A percentile compares a stretch with the other conserved stretches of the same genome.
Conservation (phyloP, 2,888 invertebrate genomes). For the Cephus sareptanus region DNA sequence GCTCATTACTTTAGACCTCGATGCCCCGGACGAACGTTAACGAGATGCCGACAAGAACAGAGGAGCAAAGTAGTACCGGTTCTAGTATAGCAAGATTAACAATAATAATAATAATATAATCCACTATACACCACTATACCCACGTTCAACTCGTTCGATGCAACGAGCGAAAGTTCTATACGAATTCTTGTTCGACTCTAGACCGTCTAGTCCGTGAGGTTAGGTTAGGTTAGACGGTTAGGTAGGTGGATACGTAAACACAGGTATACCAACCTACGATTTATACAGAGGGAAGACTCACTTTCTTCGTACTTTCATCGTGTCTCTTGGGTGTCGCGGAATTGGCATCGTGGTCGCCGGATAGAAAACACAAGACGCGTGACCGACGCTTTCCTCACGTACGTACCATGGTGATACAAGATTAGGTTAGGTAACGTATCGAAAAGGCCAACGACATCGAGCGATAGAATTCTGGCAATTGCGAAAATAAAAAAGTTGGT, state of each 20-base stretch:
- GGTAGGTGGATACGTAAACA: background rate
- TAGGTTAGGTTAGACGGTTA: background rate
- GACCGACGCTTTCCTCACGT: background rate
- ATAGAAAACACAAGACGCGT: background rate
- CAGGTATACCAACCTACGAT: background rate
- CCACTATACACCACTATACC: background rate
- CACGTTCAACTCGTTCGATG: background rate
- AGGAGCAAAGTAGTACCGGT: background rate
- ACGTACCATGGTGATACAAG: background rate
- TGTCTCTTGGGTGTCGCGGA: background rate
- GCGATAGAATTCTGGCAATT: background rate
- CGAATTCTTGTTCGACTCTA: background rate
- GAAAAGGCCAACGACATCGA: background rate
- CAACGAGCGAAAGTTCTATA: background rate
- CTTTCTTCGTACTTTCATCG: conserved; percentile 19
- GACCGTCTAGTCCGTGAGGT: background rate
- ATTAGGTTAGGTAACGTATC: background rate
- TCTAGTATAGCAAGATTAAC: background rate
- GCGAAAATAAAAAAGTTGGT: background rate
- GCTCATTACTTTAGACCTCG: background rate
- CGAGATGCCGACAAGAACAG: background rate
- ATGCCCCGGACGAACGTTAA: background rate
- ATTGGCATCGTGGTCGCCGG: background rate
- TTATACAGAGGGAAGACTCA: conserved; percentile 1
- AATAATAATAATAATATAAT: background rate